Conservation (phyloP, 1,140 invertebrate species). For the Cataglyphis hispanica region DNA sequence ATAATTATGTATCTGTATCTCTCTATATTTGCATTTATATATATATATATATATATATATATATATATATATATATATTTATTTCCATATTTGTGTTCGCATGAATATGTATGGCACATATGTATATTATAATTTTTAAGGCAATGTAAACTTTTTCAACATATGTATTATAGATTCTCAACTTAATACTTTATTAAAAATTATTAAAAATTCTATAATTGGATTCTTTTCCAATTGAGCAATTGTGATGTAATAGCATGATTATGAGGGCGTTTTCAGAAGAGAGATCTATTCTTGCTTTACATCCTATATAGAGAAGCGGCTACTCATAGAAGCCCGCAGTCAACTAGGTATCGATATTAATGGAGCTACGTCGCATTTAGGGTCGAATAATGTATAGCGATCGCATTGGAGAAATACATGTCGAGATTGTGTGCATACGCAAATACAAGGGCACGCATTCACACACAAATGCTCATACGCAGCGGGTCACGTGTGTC, state of each 20-base stretch:
- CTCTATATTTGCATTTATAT: neutral
- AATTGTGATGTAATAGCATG: slow-evolving; percentile 4
- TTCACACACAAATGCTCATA: neutral
- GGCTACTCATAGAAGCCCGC: slow-evolving; percentile 39
- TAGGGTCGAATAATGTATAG: slow-evolving; percentile 73
- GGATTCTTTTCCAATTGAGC: neutral
- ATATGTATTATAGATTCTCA: neutral
- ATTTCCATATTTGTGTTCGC: neutral
- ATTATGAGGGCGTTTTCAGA: slow-evolving; percentile 7
- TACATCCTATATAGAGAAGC: slow-evolving; percentile 44
- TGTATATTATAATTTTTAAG: neutral
- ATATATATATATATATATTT: neutral
- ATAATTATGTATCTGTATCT: neutral
- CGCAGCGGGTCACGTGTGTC: neutral
- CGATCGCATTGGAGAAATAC: slow-evolving; percentile 56
- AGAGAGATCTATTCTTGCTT: slow-evolving; percentile 45
- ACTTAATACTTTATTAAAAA: neutral
- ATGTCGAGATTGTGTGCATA: slow-evolving; percentile 43
- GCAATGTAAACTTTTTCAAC: neutral
- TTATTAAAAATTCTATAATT: neutral
- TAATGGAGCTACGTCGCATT: slow-evolving; percentile 65
- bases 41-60: neutral
- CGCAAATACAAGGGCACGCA: slow-evolving; percentile 5
- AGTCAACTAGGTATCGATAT: slow-evolving; percentile 64
- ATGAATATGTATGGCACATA: neutral